Conservation (phyloP, 2,888 invertebrate genomes). For the Teinopalpus imperialis region DNA sequence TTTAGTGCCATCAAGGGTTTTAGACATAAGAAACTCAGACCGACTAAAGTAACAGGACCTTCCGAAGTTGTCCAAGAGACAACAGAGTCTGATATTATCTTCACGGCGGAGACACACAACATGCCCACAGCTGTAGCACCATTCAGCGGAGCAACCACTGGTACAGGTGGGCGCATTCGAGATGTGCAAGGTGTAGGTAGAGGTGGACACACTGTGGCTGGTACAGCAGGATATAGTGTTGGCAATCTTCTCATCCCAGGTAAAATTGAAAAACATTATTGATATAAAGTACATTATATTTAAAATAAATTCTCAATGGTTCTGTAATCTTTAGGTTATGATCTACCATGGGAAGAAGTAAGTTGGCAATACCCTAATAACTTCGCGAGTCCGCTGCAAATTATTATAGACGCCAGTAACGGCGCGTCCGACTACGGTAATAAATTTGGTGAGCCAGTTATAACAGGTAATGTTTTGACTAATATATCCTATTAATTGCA, state of each 20-base stretch:
- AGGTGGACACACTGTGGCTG: slow-evolving; percentile 96
- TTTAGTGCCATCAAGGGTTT: slow-evolving; percentile 94
- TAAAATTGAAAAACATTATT: too few relatives aligned
- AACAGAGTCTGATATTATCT: slow-evolving; percentile 92
- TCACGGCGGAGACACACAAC: slow-evolving; percentile 99
- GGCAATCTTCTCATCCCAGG: slow-evolving; percentile 96
- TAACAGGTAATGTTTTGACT: slow-evolving; percentile 69
- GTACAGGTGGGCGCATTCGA: slow-evolving; percentile 96
- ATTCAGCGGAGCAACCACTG: slow-evolving; percentile 98
- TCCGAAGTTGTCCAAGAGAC: slow-evolving; percentile 82
- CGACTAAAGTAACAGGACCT: slow-evolving; percentile 81
- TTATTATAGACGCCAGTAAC: slow-evolving; percentile 97
- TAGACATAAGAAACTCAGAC: slow-evolving; percentile 85
- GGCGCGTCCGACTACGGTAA: slow-evolving; percentile 99
- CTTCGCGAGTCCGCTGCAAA: slow-evolving; percentile 94
- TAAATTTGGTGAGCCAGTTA: slow-evolving; percentile 98
- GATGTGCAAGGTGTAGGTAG: slow-evolving; percentile 98
- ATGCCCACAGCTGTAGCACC: slow-evolving; percentile 99
- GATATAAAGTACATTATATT: too few relatives aligned
- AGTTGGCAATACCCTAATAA: slow-evolving; percentile 90
- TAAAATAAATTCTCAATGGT: too few relatives aligned
- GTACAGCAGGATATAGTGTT: slow-evolving; percentile 97
- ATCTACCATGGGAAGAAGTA: slow-evolving; percentile 92
- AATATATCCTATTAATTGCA: too few relatives aligned
- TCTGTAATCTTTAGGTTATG: slow-evolving; percentile 90